phyloP scores from a whole-genome alignment of 2,113 vertebrate species.

The Petrocephalus microphthalmus region DNA sequence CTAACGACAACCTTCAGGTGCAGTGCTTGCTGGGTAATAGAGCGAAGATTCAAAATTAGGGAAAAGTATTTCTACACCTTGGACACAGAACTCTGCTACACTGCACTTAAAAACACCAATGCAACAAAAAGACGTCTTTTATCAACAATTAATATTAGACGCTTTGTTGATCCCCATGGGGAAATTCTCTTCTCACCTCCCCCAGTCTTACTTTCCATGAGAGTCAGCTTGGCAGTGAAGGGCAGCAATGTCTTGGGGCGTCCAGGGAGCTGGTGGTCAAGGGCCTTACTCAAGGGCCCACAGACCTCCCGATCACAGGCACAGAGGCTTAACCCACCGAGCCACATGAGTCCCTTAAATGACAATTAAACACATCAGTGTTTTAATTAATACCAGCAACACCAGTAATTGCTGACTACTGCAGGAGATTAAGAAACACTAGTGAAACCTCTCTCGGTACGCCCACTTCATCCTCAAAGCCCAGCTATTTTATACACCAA shows the following conservation, averaged over 20 bases:
- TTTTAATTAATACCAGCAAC: constrained; percentile 33
- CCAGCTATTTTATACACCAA: background rate
- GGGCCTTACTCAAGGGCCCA: too few species aligned
- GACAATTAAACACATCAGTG: constrained; percentile 34
- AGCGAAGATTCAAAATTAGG: too few species aligned
- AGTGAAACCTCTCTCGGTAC: background rate
- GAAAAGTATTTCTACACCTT: background rate
- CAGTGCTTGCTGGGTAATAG: background rate
- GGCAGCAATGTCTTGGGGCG: too few species aligned
- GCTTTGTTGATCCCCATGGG: too few species aligned
- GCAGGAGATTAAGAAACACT: constrained; percentile 14
- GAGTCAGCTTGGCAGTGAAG: too few species aligned
- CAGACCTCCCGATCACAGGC: too few species aligned
- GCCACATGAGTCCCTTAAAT: constrained; percentile 29
- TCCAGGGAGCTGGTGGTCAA: too few species aligned
- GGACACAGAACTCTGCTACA: background rate
- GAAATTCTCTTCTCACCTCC: too few species aligned
- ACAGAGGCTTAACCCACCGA: too few species aligned
- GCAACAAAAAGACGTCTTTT: background rate
- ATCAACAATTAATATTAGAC: too few species aligned
- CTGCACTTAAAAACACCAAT: background rate
- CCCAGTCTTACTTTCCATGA: too few species aligned
- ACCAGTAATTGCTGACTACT: constrained; percentile 31
- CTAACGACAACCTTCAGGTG: background rate
- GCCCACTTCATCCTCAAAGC: background rate